Evolutionary conservation across 1,140 invertebrate species (phyloP).

Genomic region (Heliothis subflexa): DNA sequence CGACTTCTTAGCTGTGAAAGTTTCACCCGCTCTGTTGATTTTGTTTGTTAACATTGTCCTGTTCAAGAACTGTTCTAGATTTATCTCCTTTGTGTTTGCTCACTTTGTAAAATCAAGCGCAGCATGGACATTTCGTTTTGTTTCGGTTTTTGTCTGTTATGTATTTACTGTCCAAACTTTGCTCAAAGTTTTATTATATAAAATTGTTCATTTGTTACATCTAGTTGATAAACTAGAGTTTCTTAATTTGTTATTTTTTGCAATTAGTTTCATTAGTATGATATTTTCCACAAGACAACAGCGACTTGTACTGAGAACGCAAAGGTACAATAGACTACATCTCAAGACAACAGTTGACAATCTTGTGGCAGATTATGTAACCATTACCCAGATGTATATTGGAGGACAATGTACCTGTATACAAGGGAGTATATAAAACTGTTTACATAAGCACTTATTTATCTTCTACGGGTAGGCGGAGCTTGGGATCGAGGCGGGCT

Average conservation of each 20-base stretch:
- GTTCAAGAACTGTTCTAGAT: constrained; percentile 56
- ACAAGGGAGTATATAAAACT: constrained; percentile 59
- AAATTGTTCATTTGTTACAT: constrained; percentile 26
- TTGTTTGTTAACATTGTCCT: constrained; percentile 71
- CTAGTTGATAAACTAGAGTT: background rate
- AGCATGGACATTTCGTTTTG: constrained; percentile 30
- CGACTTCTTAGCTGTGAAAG: constrained; percentile 76
- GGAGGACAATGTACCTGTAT: constrained; percentile 49
- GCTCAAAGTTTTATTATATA: background rate
- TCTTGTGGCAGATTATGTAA: constrained; percentile 24
- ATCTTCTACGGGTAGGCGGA: constrained; percentile 78
- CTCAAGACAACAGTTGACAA: constrained; percentile 10
- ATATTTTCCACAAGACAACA: too few species aligned
- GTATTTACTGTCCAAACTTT: constrained; percentile 19
- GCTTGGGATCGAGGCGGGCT: constrained; percentile 80
- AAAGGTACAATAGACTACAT: constrained; percentile 12
- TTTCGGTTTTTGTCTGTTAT: constrained; percentile 10
- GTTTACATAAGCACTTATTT: constrained; percentile 80
- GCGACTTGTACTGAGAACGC: background rate
- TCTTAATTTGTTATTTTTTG: background rate
- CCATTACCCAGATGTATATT: constrained; percentile 21
- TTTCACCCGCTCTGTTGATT: constrained; percentile 74
- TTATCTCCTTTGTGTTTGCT: constrained; percentile 47
- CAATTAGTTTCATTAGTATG: too few species aligned
- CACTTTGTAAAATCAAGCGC: constrained; percentile 36